Conservation (phyloP, 2,888 invertebrate genomes). For the Microctonus aethiopoides region DNA sequence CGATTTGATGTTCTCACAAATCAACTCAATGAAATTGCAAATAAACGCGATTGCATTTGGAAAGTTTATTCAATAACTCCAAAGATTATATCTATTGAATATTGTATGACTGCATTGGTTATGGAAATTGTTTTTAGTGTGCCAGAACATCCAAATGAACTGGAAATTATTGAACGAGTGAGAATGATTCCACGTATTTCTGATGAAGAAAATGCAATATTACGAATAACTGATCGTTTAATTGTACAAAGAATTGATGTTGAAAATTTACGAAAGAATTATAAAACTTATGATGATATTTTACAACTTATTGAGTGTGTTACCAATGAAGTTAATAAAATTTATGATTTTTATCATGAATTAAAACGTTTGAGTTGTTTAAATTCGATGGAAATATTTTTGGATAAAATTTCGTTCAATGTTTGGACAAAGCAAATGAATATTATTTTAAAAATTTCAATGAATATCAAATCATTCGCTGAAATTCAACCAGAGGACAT, state of each 20-base stretch:
- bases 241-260: slow-evolving; percentile 48
- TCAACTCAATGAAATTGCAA: slow-evolving; percentile 20
- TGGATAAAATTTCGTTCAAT: slow-evolving; percentile 49
- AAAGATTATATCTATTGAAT: slow-evolving; percentile 18
- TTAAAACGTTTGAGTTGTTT: slow-evolving; percentile 45
- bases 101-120: slow-evolving; percentile 11
- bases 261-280: slow-evolving; percentile 35
- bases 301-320: slow-evolving; percentile 49
- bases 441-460: slow-evolving; percentile 51
- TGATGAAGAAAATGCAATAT: slow-evolving; percentile 32
- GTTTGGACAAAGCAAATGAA: slow-evolving; percentile 46
- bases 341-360: slow-evolving; percentile 56
- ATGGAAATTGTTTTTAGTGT: slow-evolving; percentile 22
- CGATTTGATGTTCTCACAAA: neutral
- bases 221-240: slow-evolving; percentile 51
- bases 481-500: slow-evolving; percentile 51
- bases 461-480: slow-evolving; percentile 51
- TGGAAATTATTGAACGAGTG: slow-evolving; percentile 2
- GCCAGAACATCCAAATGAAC: slow-evolving; percentile 40
- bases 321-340: slow-evolving; percentile 50
- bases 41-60: slow-evolving; percentile 16
- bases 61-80: neutral
- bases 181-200: slow-evolving; percentile 4
- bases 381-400: slow-evolving; percentile 48
- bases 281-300: slow-evolving; percentile 49